Base-by-base conservation (phyloP, 2,113 vertebrate genomes). In the Anolis sagrei region DNA sequence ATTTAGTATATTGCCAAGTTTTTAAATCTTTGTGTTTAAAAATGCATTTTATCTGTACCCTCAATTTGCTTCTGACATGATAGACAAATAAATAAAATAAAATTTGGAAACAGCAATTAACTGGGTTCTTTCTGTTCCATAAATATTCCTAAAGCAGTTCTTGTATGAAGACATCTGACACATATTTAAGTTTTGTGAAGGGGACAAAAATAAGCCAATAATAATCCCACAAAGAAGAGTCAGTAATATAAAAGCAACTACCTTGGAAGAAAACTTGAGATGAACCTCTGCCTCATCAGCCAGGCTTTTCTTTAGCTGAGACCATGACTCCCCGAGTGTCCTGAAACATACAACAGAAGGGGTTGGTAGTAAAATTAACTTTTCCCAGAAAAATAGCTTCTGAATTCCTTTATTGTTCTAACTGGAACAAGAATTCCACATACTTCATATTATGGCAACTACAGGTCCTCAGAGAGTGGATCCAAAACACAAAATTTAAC, bases 181-280 rank as follows among this genome's bases (percentile, higher is more conserved):
- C 32, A 21, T 72, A 72, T 34, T 32, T 7, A 32, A 36, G 32
- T 34, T 64, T 64, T 64, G 54, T 58, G 54, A 58, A 58, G 54
- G 54, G 11, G 54, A 44, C 54, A 58, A 58, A 18, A 29, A 68
- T 68, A 29, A 29, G 23, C 64, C 64, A 25, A 68, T 68, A 68
- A 7, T 25, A 13, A 36, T 62, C 10, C 77, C 34, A 2, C 77
- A 61, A 36, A 78, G 32, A 8, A 34, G 34, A 9, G 49, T 27
- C 14, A 58, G 3, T 58, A 58, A 58, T 58, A 58, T 18, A 58
- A 25, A 27, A 68, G 13, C 16, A 44, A 34, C 93, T 96, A 99
- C 99, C 98, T 99, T 99, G 6, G 98, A 98, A 2, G 99, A 99
- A 96, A 99, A 99, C 91, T 99, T 99, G 79, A 99, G 96, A 92